Base-by-base conservation (phyloP, 1,140 invertebrate species). In the Frieseomelitta varia region DNA sequence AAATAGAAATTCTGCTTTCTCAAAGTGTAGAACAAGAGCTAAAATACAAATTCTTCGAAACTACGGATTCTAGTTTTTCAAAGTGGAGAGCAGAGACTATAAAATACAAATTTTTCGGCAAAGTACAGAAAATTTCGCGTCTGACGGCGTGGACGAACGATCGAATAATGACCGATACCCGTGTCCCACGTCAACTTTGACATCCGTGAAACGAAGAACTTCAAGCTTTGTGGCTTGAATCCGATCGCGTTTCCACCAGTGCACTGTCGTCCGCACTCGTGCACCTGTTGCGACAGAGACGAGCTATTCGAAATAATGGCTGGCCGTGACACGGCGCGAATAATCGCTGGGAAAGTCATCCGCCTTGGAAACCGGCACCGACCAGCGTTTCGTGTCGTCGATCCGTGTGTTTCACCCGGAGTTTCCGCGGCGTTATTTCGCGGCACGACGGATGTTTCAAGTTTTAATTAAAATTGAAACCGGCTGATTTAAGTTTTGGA, bases 281-380 rank as follows among this genome's bases (percentile, higher is more conserved):
- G 71, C 86, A 91, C 89, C 90, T 91, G 90, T 91, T 91, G 90
- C 90, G 61, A 91, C 53, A 91, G 81, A 82, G 80, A 82, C 72
- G 80, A 63, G 34, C 58, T 17, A 10, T 65, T 17, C 63, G 51
- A 68, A 82, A 74, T 73, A 81, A 82, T 76, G 30, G 61, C 34
- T 30, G 80, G 58, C 17, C 24, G 12, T 53, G 73, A 68, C 73
- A 24, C 63, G 76, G 47, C 53, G 51, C 55, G 68, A 51, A 58
- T 79, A 71, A 79, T 79, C 78, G 53, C n/a, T 30, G 14, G 47
- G 58, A 34, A 65, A 81, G 30, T 34, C 71, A 27, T 53, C 63
- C 11, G 15, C 19, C 12, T 34, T 30, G 56, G 4, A 3, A 75
- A 81, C 79, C 2, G n/a, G n/a, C 39, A 30, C 30, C 30, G 47